phyloP scores from a whole-genome alignment of 2,113 vertebrate genomes.

The Canis aureus region DNA sequence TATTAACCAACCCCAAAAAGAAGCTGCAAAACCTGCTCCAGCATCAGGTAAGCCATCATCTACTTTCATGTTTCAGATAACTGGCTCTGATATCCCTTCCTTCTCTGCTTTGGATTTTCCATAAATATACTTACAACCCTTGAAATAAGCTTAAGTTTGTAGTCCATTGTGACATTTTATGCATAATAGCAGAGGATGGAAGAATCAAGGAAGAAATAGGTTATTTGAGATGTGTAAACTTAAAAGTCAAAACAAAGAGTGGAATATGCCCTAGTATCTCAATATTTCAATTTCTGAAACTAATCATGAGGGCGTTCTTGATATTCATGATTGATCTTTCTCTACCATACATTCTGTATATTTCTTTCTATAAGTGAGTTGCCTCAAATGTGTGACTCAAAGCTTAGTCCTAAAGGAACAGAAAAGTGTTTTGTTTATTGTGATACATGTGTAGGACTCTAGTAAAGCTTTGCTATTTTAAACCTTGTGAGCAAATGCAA shows the following conservation, averaged over 20 bases:
- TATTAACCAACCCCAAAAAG: not conserved
- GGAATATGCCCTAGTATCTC: not conserved
- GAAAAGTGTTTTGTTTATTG: not conserved
- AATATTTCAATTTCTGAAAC: not conserved
- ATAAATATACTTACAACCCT: not conserved
- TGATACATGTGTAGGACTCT: not conserved
- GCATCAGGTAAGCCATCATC: not conserved
- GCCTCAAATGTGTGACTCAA: not conserved
- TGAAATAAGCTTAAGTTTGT: not conserved
- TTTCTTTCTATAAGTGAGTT: not conserved
- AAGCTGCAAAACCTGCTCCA: not conserved
- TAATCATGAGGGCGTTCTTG: not conserved
- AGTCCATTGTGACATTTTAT: not conserved
- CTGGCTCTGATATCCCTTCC: not conserved
- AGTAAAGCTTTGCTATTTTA: not conserved
- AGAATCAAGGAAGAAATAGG: not conserved
- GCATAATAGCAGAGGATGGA: not conserved
- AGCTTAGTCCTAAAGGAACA: not conserved
- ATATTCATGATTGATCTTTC: not conserved
- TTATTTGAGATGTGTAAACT: not conserved
- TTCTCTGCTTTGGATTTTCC: not conserved
- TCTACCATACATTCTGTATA: not conserved
- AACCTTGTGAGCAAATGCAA: not conserved
- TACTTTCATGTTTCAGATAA: not conserved
- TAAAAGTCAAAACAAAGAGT: not conserved